phyloP scores from a whole-genome alignment of 2,888 invertebrate genomes.

The Euclidia mi region DNA sequence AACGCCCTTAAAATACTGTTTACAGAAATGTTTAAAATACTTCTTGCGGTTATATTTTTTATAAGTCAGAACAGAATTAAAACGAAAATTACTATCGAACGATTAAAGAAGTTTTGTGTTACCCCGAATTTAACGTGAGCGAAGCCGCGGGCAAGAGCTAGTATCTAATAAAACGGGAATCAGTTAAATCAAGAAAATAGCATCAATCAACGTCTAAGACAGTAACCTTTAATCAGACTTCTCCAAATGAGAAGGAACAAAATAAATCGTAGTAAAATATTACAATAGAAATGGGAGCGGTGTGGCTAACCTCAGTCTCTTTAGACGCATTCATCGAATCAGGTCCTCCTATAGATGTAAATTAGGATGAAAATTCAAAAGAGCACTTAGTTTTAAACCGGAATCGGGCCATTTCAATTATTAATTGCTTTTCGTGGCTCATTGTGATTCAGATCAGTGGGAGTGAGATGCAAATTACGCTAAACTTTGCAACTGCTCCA shows the following conservation, averaged over 20 bases:
- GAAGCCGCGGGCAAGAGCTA: too few relatives aligned
- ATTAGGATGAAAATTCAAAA: constrained; percentile 85
- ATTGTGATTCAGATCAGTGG: constrained; percentile 86
- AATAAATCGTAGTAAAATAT: neutral
- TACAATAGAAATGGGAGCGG: constrained; percentile 15
- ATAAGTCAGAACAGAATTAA: too few relatives aligned
- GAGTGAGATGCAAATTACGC: constrained; percentile 87
- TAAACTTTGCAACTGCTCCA: constrained; percentile 84
- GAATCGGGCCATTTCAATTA: constrained; percentile 86
- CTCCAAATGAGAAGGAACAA: neutral
- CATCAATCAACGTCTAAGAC: too few relatives aligned
- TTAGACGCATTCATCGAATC: constrained; percentile 56
- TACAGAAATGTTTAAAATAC: too few relatives aligned
- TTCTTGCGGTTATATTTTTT: too few relatives aligned
- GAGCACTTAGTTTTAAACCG: constrained; percentile 87
- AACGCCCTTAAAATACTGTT: too few relatives aligned
- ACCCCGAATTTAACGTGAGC: too few relatives aligned
- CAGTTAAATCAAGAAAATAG: too few relatives aligned
- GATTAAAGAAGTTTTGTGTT: too few relatives aligned
- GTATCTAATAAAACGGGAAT: too few relatives aligned
- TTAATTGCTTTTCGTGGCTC: constrained; percentile 88
- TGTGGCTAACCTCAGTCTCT: constrained; percentile 23
- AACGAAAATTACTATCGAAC: too few relatives aligned
- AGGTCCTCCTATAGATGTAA: constrained; percentile 71
- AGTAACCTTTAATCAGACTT: too few relatives aligned